A percentile compares a stretch with the other conserved stretches of the same genome.
phyloP scores from a whole-genome alignment of 2,797 vertebrate genomes.

The Ispidina lecontei region DNA sequence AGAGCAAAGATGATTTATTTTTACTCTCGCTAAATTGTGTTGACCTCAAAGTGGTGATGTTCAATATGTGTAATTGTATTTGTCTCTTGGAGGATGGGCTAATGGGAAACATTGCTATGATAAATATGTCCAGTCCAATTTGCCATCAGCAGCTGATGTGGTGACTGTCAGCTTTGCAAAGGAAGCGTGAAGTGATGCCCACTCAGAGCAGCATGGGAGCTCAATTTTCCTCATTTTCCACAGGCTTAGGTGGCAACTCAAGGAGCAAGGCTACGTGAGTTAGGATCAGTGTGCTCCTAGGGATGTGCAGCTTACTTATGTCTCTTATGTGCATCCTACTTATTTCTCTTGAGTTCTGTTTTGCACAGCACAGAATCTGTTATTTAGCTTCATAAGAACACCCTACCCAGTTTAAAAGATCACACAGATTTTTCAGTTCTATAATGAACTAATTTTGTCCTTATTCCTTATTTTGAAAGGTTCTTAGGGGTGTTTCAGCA shows the following conservation, averaged over 20 bases:
- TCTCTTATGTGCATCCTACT: background rate
- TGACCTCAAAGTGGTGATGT: background rate
- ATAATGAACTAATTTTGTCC: background rate
- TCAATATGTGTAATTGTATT: conserved; percentile 9
- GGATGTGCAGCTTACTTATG: background rate
- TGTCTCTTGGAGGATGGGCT: conserved; percentile 14
- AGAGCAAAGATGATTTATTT: conserved; percentile 6
- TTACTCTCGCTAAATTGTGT: background rate
- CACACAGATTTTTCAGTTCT: background rate
- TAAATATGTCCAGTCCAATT: background rate
- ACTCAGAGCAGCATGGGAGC: background rate
- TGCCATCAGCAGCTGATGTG: background rate
- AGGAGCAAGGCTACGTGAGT: background rate
- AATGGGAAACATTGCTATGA: background rate
- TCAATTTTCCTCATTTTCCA: background rate
- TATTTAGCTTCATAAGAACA: background rate
- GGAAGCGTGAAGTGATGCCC: background rate
- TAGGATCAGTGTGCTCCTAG: background rate
- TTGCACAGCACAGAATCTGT: background rate
- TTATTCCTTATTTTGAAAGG: background rate
- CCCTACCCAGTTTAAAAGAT: background rate
- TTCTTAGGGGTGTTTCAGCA: background rate
- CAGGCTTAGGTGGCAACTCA: background rate
- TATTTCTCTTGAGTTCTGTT: background rate
- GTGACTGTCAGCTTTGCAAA: conserved; percentile 5